phyloP scores from a whole-genome alignment of 2,888 invertebrate genomes.

The Sturmia bella region DNA sequence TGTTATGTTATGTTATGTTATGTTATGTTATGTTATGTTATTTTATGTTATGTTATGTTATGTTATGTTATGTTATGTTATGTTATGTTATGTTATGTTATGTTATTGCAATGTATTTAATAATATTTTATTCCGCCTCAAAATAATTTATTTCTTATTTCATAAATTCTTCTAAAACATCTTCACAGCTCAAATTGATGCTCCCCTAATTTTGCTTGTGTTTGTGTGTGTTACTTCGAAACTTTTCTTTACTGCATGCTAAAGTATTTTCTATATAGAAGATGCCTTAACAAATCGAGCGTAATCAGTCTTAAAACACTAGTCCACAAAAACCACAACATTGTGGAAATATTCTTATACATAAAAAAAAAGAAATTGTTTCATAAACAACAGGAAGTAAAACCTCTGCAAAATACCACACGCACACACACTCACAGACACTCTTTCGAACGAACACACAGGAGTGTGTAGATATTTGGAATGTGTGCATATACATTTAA shows the following conservation, averaged over 20 bases:
- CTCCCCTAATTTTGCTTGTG: background rate
- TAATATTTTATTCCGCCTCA: too few species aligned
- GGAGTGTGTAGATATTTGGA: background rate
- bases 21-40: too few species aligned
- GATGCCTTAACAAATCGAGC: conserved; percentile 60
- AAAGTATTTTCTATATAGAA: conserved; percentile 22
- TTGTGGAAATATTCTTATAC: conserved; percentile 51
- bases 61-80: too few species aligned
- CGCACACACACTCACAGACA: conserved; percentile 4
- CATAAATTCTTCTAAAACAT: too few species aligned
- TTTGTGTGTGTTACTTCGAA: background rate
- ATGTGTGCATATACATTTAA: conserved; percentile 17
- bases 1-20: too few species aligned
- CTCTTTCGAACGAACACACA: background rate
- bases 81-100: too few species aligned
- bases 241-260: background rate
- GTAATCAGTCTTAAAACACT: conserved; percentile 65
- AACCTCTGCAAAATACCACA: conserved; percentile 61
- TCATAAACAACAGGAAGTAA: conserved; percentile 57
- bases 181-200: too few species aligned
- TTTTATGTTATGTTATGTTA: too few species aligned
- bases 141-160: too few species aligned
- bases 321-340: conserved; percentile 62
- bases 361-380: conserved; percentile 44
- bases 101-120: too few species aligned